Conservation (phyloP, 2,888 invertebrate genomes). For the Rhamnusium bicolor region DNA sequence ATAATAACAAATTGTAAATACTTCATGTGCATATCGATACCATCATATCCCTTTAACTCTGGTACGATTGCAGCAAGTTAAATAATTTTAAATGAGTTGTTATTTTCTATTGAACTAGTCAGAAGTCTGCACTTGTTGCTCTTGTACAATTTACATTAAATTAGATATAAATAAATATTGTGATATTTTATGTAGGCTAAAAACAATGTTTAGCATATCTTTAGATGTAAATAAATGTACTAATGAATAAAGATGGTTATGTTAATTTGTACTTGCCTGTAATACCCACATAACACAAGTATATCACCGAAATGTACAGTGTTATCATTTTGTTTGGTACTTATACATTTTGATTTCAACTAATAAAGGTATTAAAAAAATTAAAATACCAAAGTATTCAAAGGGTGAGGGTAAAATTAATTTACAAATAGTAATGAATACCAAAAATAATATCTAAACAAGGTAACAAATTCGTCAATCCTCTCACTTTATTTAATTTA, state of each 20-base stretch:
- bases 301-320: no score
- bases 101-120: constrained; percentile 45
- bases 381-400: no score
- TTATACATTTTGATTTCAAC: no score
- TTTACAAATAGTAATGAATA: no score
- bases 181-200: constrained; percentile 70
- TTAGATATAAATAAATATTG: constrained; percentile 68
- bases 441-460: no score
- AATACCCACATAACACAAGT: not conserved
- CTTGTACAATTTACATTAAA: constrained; percentile 50
- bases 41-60: constrained; percentile 47
- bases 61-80: constrained; percentile 43
- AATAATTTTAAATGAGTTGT: constrained; percentile 37
- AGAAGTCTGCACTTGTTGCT: constrained; percentile 55
- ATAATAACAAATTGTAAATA: constrained; percentile 29
- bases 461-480: no score
- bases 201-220: constrained; percentile 48
- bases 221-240: constrained; percentile 52
- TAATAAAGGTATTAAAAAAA: no score
- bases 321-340: no score
- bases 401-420: no score
- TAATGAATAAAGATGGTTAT: constrained; percentile 3
- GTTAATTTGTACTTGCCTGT: not conserved
- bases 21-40: constrained; percentile 56
- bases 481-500: no score